Percentiles rank a stretch among this genome's conserved stretches.
Conservation (phyloP, 30 jellyfish, hydroid and myxozoan genomes). For the Catostylus mosaicus region DNA sequence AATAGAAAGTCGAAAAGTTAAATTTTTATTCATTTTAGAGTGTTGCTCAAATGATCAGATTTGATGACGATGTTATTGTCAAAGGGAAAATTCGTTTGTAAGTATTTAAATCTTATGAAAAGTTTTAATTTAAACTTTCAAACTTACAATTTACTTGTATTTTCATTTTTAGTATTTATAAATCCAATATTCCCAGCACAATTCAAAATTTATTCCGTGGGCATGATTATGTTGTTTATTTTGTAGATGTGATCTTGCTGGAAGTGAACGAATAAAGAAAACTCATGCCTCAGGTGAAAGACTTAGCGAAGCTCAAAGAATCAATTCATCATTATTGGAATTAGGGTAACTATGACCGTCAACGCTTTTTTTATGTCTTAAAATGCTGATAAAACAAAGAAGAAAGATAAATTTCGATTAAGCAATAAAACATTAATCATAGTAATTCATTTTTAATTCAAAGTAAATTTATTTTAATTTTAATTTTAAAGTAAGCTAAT, state of each 20-base stretch:
- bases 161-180: too few relatives aligned
- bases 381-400: not conserved
- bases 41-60: slow-evolving; percentile 64
- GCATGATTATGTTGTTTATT: not conserved
- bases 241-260: slow-evolving; percentile 97
- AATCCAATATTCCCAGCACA: too few relatives aligned
- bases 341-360: slow-evolving; percentile 86
- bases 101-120: slow-evolving; percentile 16
- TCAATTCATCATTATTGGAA: slow-evolving; percentile 95
- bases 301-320: slow-evolving; percentile 93
- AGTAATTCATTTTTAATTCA: too few relatives aligned
- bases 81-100: slow-evolving; percentile 96
- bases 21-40: not conserved
- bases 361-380: not conserved
- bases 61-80: slow-evolving; percentile 90
- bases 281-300: slow-evolving; percentile 96
- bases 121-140: not conserved
- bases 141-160: not conserved
- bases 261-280: slow-evolving; percentile 96
- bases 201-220: too few relatives aligned
- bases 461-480: too few relatives aligned
- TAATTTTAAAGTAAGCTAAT: too few relatives aligned
- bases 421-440: too few relatives aligned
- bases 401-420: too few relatives aligned
- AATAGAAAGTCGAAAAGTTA: not conserved